phyloP scores from a whole-genome alignment of 2,888 invertebrate species.

The Tribolium freemani region DNA sequence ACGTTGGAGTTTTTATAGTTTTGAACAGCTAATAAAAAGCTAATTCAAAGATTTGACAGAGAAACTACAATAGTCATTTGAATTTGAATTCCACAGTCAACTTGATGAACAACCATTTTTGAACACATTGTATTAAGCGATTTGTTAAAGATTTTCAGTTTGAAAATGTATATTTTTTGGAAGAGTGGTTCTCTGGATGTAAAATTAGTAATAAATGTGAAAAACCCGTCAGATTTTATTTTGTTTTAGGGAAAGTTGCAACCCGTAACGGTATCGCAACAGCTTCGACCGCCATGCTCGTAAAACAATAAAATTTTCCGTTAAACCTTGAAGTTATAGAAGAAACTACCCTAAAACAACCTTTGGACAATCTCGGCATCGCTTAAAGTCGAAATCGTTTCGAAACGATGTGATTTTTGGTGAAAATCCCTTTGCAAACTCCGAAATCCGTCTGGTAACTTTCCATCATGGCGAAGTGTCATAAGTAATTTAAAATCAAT shows the following conservation, averaged over 20 bases:
- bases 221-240: background rate
- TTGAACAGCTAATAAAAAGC: too few species aligned
- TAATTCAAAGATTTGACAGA: too few species aligned
- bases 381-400: background rate
- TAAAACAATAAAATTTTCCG: background rate
- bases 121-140: too few species aligned
- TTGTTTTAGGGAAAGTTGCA: background rate
- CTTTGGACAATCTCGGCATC: background rate
- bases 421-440: constrained; percentile 1
- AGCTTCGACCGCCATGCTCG: background rate
- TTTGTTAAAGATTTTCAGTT: too few species aligned
- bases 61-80: too few species aligned
- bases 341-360: background rate
- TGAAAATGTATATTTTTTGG: too few species aligned
- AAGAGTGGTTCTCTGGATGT: too few species aligned
- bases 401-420: background rate
- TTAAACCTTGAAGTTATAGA: background rate
- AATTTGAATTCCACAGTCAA: too few species aligned
- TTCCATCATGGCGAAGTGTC: constrained; percentile 42
- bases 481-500: constrained; percentile 30
- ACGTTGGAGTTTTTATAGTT: too few species aligned
- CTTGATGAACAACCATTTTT: too few species aligned
- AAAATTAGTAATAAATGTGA: background rate
- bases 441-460: constrained; percentile 36
- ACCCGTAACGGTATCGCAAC: background rate